Evolutionary conservation across 2,888 invertebrate species (phyloP), one percentile per base, ranked within the genome.

Genomic region (Plagodis pulveraria): DNA sequence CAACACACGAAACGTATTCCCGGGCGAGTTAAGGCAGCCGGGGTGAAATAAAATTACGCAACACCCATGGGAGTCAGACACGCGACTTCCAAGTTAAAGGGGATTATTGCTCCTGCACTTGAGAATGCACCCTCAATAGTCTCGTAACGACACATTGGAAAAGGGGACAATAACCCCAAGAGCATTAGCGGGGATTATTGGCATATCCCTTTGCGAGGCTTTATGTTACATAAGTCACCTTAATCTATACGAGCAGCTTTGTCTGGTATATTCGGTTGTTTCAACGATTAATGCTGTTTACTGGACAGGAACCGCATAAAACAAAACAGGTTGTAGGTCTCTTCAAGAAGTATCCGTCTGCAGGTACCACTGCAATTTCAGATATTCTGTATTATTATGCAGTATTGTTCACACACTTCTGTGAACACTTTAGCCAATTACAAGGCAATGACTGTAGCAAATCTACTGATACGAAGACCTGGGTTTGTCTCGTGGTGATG

Each of bases 71-170:
- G 74, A 64, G 70, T 73, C 40, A 43, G 43, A 76, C 83, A 86
- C 83, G 84, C 86, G 83, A 84, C 86, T 70, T 80, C 80, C 82
- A 80, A 81, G 83, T 81, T 85, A 81, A 75, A 82, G 76, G 80
- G 85, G 87, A 90, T 90, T 90, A 88, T 84, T 87, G 83, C 78
- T 77, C 60, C 77, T 84, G 81, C 85, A 84, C 87, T 89, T 79
- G 73, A 82, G 80, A 84, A 87, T 89, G 89, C 89, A 90, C 90
- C 89, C 89, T 76, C 84, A 70, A 71, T 71, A 71, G 70, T 74
- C 71, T 65, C 67, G 72, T 76, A 76, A 70, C 72, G 76, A 71
- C 77, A 80, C 76, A 83, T 84, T 82, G 76, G 80, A 77, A 78
- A 72, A 84, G 82, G 80, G 83, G 77, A 79, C 64, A 52, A 64